These are phyloP conservation scores for Ricordea florida DNA, from an alignment of 92 coral and sea anemone genomes.

Conservation along the genomic window DNA sequence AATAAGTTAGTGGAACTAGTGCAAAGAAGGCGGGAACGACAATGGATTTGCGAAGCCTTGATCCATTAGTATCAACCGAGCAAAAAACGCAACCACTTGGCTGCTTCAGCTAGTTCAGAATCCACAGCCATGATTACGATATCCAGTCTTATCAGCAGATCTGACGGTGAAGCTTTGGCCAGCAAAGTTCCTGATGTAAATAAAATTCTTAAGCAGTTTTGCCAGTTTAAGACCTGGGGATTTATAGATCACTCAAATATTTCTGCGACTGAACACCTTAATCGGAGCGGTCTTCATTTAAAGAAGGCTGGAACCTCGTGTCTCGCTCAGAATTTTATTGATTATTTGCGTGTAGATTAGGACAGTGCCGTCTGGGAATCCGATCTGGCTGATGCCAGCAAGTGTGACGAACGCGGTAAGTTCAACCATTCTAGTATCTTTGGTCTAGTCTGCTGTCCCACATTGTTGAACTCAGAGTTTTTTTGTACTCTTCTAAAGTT, in stretches of 20 bases:
- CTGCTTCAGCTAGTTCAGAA: constrained; percentile 7
- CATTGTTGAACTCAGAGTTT: background rate
- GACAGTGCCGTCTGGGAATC: constrained; percentile 9
- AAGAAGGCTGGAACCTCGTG: background rate
- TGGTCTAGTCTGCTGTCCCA: background rate
- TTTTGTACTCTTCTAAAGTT: background rate
- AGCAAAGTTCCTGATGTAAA: constrained; percentile 36
- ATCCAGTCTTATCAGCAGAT: constrained; percentile 48
- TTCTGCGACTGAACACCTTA: background rate
- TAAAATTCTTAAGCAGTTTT: constrained; percentile 21
- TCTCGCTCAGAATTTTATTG: background rate
- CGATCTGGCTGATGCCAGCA: background rate
- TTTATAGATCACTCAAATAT: constrained; percentile 36
- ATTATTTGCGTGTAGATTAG: background rate
- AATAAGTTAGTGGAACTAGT: too few relatives aligned
- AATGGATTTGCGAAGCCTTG: too few relatives aligned
- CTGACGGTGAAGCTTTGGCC: constrained; percentile 41
- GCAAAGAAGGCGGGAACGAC: too few relatives aligned
- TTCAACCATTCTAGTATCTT: background rate
- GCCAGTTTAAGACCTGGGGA: constrained; percentile 29
- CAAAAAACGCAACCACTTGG: too few relatives aligned
- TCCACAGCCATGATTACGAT: constrained; percentile 28
- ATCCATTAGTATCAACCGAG: too few relatives aligned
- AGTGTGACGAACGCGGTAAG: background rate
- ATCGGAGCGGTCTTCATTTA: background rate